A percentile compares a stretch with the other conserved stretches of the same genome.
phyloP scores from a whole-genome alignment of 2,797 vertebrate genomes.

The Danio kyathit region DNA sequence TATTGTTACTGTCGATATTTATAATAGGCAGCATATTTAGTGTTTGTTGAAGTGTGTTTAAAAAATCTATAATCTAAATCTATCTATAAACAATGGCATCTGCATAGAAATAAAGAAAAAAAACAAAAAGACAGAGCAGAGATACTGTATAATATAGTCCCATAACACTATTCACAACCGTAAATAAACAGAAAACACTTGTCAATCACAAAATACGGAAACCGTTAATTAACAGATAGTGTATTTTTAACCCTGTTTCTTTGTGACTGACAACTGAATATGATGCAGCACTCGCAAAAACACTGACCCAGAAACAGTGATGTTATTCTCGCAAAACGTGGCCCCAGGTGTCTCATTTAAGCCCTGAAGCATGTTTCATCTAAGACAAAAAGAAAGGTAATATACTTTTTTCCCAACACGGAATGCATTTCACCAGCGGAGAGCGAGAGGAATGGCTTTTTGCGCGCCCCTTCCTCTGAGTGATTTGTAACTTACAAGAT shows the following conservation, averaged over 20 bases:
- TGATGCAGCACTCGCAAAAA: not conserved
- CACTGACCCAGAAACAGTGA: constrained; percentile 29
- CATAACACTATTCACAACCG: no score
- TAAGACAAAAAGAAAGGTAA: not conserved
- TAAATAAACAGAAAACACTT: no score
- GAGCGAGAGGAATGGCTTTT: constrained; percentile 5
- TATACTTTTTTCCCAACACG: not conserved
- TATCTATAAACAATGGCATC: no score
- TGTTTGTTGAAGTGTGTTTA: no score
- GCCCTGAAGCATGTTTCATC: not conserved
- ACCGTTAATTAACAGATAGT: no score
- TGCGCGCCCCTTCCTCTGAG: constrained; percentile 47
- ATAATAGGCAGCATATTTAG: no score
- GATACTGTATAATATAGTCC: no score
- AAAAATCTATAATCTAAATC: no score
- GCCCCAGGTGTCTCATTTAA: constrained; percentile 43
- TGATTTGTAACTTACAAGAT: constrained; percentile 71
- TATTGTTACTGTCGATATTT: no score
- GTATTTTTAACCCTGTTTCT: not conserved
- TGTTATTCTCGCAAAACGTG: not conserved
- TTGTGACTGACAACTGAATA: not conserved
- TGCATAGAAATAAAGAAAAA: no score
- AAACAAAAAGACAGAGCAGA: no score
- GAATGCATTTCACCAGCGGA: not conserved
- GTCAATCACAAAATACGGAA: no score